phyloP scores from a whole-genome alignment of 2,797 vertebrate species.

The Parauchenoglanis ngamensis region DNA sequence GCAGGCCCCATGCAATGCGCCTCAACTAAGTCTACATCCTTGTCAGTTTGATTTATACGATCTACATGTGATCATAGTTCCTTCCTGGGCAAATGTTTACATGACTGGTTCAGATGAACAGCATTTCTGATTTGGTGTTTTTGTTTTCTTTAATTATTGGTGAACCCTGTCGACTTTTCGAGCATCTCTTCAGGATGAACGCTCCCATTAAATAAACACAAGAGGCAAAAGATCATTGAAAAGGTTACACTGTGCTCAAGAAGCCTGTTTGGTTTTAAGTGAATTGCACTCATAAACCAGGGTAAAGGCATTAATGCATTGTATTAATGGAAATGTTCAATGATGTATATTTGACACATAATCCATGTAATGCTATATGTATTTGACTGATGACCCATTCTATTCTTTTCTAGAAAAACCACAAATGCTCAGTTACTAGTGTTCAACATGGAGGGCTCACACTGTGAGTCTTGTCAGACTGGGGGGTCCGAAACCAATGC shows the following conservation, averaged over 20 bases:
- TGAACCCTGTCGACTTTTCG: background rate
- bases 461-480: background rate
- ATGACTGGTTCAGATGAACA: background rate
- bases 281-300: background rate
- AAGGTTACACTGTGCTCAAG: background rate
- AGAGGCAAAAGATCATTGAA: background rate
- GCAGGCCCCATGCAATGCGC: background rate
- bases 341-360: background rate
- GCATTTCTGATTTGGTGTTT: background rate
- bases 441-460: background rate
- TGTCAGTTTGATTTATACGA: background rate
- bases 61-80: background rate
- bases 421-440: background rate
- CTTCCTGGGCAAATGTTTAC: background rate
- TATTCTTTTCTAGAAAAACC: conserved; percentile 9
- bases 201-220: background rate
- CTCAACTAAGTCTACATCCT: background rate
- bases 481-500: background rate
- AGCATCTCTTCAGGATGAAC: background rate
- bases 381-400: background rate
- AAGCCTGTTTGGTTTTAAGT: background rate
- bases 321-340: background rate
- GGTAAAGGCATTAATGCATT: background rate
- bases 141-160: background rate
- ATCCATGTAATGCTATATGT: too few relatives aligned